Percentiles rank a stretch among this genome's conserved stretches.
phyloP scores from a whole-genome alignment of 2,888 invertebrate genomes.

The Megaustenia siamemsis region DNA sequence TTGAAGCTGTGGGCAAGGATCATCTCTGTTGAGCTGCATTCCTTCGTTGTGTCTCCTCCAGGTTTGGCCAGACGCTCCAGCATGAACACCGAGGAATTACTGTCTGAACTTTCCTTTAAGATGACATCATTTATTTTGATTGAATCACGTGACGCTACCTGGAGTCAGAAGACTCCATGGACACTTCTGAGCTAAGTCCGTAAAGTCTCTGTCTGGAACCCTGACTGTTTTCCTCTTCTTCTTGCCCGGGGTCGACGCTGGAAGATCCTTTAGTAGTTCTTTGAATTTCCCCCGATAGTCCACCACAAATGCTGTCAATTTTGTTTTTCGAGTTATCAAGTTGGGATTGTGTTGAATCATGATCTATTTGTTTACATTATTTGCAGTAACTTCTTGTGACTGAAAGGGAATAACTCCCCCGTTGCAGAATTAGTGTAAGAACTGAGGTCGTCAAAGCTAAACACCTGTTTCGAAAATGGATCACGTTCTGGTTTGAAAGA shows the following conservation, averaged over 20 bases:
- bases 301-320: background rate
- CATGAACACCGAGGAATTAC: background rate
- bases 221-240: background rate
- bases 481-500: background rate
- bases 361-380: no score
- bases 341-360: no score
- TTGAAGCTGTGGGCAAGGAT: background rate
- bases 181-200: slow-evolving; percentile 5
- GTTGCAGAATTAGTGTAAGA: background rate
- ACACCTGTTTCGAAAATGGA: background rate
- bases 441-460: background rate
- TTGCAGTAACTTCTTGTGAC: no score
- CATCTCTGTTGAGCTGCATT: background rate
- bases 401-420: no score
- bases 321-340: background rate
- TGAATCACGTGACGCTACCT: background rate
- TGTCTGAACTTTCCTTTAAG: background rate
- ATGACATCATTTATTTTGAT: background rate
- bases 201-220: background rate
- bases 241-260: background rate
- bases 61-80: background rate
- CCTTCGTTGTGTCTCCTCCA: background rate
- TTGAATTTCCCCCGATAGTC: background rate
- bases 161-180: background rate
- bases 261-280: background rate